Evolutionary conservation across 2,113 vertebrate species (phyloP), one percentile per base, ranked within the genome.

Genomic region (Platichthys flesus): DNA sequence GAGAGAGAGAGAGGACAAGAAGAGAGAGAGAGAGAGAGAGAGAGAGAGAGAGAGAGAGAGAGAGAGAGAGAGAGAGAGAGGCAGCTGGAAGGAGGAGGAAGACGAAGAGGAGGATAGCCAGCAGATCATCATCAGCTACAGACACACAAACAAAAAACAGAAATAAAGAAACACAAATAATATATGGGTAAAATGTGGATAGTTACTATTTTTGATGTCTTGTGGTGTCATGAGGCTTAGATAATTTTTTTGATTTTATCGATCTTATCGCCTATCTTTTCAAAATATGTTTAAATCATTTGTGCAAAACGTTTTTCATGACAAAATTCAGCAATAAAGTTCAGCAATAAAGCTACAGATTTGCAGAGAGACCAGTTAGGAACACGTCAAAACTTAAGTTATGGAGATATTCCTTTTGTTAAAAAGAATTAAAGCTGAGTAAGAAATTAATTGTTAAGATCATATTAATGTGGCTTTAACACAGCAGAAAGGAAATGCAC

Each of bases 11-110:
- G 83, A 67, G 78, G 3, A 26, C 26, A 26, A 26, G 26, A 26
- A 42, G 12, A 10, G 40, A 55, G 71, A 71, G 82, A 67, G 67
- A 70, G 76, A 84, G 85, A 58, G 73, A 31, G 31, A 31, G 31
- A 7, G 31, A 31, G 31, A 31, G 28, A 31, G 28, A 31, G 28
- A 31, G 5, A 31, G 28, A 31, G 28, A 31, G 28, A 31, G 28
- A 78, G 55, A 79, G 79, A 78, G 75, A 65, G 88, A 40, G 37
- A 10, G 40, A 31, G 31, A 31, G 40, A 10, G 85, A 57, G 81
- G 76, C 85, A 87, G 81, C 78, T 74, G 78, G 83, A 8, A 9
- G 35, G 35, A 37, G 9, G 2, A 37, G 84, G 9, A 37, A 2
- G 35, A 37, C 2, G 35, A 37, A 37, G 69, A 84, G 58, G 74